Evolutionary conservation across 2,113 vertebrate species (phyloP), one percentile per base, ranked within the genome.

Genomic region (Chionomys nivalis): DNA sequence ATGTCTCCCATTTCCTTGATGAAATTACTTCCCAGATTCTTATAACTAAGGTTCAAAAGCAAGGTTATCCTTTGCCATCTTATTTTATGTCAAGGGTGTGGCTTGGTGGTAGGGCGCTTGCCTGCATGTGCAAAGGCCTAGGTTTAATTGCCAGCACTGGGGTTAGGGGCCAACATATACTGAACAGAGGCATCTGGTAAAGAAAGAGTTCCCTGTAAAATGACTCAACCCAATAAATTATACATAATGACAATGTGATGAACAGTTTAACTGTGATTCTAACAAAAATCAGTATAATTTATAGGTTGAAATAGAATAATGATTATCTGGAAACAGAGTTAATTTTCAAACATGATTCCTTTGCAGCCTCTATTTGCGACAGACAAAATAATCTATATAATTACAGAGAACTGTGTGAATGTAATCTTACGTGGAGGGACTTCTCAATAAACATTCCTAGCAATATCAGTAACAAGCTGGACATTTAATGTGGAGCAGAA

Each of bases 341-440:
- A 33, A 89, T 65, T 93, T 89, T 92, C 42, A 49, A 89, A 93
- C 95, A 49, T n/a, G 87, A 92, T 13, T 58, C 44, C n/a, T 42
- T 1, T 52, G 49, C 2, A 88, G 55, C 58, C 19, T 82, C 1
- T 28, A 36, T 73, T 39, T 85, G 82, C 93, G 28, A 36, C 1
- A 26, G 21, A 31, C 0, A 47, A 28, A 55, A 39, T 14, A 91
- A 42, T 42, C 14, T 89, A 58, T 87, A 88, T 88, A 96, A 33
- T n/a, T 89, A 92, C 7, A 79, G 36, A 94, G 47, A 96, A 63
- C 58, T 70, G 26, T 79, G 81, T 79, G 81, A 90, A 77, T 13
- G 10, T 28, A 17, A 89, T 42, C 39, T 66, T 65, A 52, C 0
- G 36, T 0, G 21, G 65, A 89, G 52, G 13, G 61, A 39, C 76